phyloP scores from a whole-genome alignment of 2,888 invertebrate genomes.

The Phasia obesa region DNA sequence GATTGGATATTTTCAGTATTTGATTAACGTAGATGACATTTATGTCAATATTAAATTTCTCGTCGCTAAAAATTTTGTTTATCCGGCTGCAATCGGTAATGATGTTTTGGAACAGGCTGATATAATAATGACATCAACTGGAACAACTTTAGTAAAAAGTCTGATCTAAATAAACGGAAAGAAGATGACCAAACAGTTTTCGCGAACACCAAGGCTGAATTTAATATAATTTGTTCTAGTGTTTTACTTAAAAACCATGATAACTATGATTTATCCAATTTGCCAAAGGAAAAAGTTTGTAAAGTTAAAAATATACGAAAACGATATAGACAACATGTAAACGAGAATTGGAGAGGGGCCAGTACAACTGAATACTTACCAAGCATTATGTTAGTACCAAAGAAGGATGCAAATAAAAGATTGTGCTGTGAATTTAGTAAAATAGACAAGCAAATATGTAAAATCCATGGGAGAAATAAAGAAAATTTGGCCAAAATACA shows the following conservation, averaged over 20 bases:
- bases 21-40: neutral
- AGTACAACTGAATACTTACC: neutral
- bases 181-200: neutral
- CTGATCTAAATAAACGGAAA: neutral
- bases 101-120: neutral
- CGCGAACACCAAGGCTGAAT: neutral
- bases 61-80: neutral
- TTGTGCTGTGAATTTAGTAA: too few relatives aligned
- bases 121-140: neutral
- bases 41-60: neutral
- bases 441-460: too few relatives aligned
- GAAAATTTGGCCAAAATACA: too few relatives aligned
- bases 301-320: neutral
- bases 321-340: neutral
- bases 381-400: neutral
- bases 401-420: neutral
- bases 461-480: too few relatives aligned
- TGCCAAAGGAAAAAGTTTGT: neutral
- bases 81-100: neutral
- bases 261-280: neutral
- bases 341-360: neutral
- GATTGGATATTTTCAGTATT: neutral
- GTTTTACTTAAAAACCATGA: neutral
- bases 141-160: neutral
- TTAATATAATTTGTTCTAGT: neutral